A percentile compares a stretch with the other conserved stretches of the same genome.
Conservation (phyloP, 2,797 vertebrate species). For the Muscicapa striata region DNA sequence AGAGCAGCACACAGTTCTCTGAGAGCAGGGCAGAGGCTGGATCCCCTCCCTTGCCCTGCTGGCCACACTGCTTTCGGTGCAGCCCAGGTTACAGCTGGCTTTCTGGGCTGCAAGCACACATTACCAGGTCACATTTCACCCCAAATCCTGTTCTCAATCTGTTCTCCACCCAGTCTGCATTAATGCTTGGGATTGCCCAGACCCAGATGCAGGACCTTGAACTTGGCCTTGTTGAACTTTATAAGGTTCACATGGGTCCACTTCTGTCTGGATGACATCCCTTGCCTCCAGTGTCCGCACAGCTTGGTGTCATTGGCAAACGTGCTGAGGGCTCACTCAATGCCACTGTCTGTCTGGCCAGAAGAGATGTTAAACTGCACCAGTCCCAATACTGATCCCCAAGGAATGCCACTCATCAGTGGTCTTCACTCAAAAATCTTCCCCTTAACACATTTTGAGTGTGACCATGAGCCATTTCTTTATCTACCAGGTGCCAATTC, state of each 20-base stretch:
- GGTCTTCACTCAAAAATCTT: neutral
- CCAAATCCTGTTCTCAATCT: neutral
- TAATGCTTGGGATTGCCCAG: neutral
- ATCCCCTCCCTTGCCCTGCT: neutral
- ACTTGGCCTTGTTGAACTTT: neutral
- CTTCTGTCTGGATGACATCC: neutral
- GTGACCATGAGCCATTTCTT: neutral
- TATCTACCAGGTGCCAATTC: neutral
- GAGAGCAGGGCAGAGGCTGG: neutral
- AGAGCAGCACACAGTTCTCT: neutral
- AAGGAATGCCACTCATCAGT: neutral
- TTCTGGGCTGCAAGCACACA: neutral
- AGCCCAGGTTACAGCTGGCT: neutral
- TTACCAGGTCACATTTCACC: neutral
- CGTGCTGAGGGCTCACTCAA: neutral
- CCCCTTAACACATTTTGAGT: neutral
- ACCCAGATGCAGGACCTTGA: neutral
- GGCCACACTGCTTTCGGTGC: neutral
- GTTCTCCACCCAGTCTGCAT: fast-evolving
- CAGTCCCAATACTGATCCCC: too few species aligned
- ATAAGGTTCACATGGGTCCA: too few species aligned
- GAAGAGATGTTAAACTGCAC: neutral
- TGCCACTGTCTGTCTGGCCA: neutral
- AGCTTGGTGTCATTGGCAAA: neutral
- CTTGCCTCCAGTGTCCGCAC: neutral